phyloP scores from a whole-genome alignment of 2,797 vertebrate species.

The Cetoscarus ocellatus region DNA sequence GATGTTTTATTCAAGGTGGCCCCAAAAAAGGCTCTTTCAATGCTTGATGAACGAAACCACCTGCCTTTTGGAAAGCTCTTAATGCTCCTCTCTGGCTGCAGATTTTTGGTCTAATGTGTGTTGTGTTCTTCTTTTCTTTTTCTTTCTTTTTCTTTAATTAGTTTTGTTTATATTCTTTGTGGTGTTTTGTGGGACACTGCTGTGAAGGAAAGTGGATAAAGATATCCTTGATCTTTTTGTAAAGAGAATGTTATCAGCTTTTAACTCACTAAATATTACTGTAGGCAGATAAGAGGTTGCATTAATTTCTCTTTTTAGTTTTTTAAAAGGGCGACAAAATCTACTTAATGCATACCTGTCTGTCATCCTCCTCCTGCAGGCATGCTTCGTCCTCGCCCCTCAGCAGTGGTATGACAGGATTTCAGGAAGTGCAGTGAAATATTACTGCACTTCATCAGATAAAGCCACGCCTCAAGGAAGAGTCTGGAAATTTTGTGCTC shows the following conservation, averaged over 20 bases:
- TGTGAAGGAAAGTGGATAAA: neutral
- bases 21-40: no score
- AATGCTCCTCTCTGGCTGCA: no score
- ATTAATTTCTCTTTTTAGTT: constrained; percentile 4
- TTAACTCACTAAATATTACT: neutral
- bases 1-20: no score
- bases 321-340: neutral
- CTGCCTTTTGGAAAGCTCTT: no score
- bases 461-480: neutral
- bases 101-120: no score
- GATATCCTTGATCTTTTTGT: neutral
- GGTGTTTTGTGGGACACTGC: no score
- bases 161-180: no score
- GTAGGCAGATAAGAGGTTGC: constrained; percentile 3
- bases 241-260: no score
- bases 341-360: constrained; percentile 28
- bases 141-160: no score
- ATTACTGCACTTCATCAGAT: neutral
- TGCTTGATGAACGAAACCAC: no score
- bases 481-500: neutral
- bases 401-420: constrained; percentile 35
- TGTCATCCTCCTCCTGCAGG: neutral
- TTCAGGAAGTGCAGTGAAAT: constrained; percentile 34
- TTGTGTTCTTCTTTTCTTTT: no score
- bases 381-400: constrained; percentile 3